Evolutionary conservation across 2,888 invertebrate genomes (phyloP).

Genomic region (Drosophila formosana): DNA sequence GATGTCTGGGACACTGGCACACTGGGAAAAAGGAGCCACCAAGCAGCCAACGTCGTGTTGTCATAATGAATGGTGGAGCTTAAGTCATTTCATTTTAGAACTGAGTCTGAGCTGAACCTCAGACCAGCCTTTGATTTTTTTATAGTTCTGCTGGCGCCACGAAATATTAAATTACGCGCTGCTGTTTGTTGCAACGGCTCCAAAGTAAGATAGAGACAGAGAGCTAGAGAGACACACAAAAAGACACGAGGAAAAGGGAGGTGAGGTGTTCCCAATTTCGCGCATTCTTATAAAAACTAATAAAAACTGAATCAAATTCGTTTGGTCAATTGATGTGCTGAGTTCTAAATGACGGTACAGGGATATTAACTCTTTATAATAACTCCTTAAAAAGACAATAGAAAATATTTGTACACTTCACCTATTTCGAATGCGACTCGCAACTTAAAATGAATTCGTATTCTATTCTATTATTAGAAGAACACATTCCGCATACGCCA

Average conservation of each 20-base stretch:
- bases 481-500: constrained; percentile 71
- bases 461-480: background rate
- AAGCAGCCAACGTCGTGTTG: constrained; percentile 74
- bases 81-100: constrained; percentile 84
- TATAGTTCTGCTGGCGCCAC: constrained; percentile 84
- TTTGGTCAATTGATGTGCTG: background rate
- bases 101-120: constrained; percentile 26
- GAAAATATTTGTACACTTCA: background rate
- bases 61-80: constrained; percentile 84
- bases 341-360: background rate
- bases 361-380: too few species aligned
- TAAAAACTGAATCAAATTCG: constrained; percentile 17
- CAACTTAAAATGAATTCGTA: background rate
- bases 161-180: constrained; percentile 84
- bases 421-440: background rate
- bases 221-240: background rate
- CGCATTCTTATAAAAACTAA: constrained; percentile 21
- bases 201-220: background rate
- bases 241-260: background rate
- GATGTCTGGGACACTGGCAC: constrained; percentile 22
- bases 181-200: constrained; percentile 54
- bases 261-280: constrained; percentile 12
- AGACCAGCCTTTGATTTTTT: constrained; percentile 63
- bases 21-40: constrained; percentile 25
- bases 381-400: too few species aligned